Percentiles rank a stretch among this genome's conserved stretches.
Evolutionary conservation across 37 sponge, comb jelly and placozoan genomes (phyloP).

Genomic region (Spongilla lacustris): DNA sequence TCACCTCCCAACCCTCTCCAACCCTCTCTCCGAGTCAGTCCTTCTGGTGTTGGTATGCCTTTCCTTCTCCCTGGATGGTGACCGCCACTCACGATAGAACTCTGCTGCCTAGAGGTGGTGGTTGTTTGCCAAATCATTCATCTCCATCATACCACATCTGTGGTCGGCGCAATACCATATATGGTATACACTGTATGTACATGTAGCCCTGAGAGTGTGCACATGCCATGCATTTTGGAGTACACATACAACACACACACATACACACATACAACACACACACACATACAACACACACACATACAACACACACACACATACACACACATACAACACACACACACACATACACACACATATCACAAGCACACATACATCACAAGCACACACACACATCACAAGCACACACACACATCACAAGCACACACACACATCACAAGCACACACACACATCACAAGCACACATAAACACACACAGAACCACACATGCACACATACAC

Average conservation of each 20-base stretch:
- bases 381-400: slow-evolving; percentile 22
- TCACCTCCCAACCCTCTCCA: slow-evolving; percentile 91
- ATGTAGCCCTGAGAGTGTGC: not conserved
- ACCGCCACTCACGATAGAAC: slow-evolving; percentile 81
- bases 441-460: not conserved
- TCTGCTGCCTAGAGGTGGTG: slow-evolving; percentile 50
- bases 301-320: not conserved
- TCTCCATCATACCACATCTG: not conserved
- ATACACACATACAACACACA: not conserved
- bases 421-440: not conserved
- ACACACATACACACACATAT: not conserved
- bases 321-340: not conserved
- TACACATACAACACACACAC: not conserved
- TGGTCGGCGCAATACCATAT: not conserved
- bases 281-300: slow-evolving; percentile 11
- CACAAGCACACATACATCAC: slow-evolving; percentile 32
- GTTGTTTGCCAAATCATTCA: slow-evolving; percentile 3
- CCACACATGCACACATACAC: slow-evolving; percentile 1
- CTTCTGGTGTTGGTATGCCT: slow-evolving; percentile 55
- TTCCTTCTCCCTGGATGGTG: slow-evolving; percentile 59
- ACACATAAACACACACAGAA: slow-evolving; percentile 46
- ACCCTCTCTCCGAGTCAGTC: slow-evolving; percentile 83
- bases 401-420: not conserved
- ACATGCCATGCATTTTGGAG: not conserved
- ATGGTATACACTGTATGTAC: not conserved